phyloP scores from a whole-genome alignment of 2,888 invertebrate genomes.

The Epirrhoe tristata region DNA sequence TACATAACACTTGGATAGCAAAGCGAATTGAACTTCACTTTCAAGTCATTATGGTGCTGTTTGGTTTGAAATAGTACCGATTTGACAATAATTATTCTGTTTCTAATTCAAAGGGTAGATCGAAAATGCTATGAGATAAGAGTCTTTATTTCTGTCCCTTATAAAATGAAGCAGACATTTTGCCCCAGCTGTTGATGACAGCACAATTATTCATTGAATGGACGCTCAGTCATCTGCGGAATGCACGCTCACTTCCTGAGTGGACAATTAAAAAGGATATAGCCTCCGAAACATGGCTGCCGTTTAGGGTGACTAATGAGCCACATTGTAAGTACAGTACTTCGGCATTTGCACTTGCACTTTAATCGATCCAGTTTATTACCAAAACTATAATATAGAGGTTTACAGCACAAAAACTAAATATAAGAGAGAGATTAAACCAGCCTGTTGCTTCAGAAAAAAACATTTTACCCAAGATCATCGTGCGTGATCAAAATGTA shows the following conservation, averaged over 20 bases:
- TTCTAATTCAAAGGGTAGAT: neutral
- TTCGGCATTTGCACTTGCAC: neutral
- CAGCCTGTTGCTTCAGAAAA: too few relatives aligned
- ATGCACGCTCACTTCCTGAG: conserved; percentile 78
- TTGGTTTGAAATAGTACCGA: neutral
- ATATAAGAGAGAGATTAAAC: too few relatives aligned
- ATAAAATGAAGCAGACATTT: neutral
- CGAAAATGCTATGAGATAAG: too few relatives aligned
- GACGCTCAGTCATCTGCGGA: conserved; percentile 68
- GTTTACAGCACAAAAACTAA: too few relatives aligned
- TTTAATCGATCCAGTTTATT: neutral
- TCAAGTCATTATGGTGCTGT: neutral
- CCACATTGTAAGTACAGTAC: conserved; percentile 20
- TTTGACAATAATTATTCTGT: too few relatives aligned
- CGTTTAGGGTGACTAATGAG: conserved; percentile 56
- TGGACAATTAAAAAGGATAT: conserved; percentile 72
- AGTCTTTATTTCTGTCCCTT: neutral
- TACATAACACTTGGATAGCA: neutral
- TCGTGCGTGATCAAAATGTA: too few relatives aligned
- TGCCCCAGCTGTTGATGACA: conserved; percentile 46
- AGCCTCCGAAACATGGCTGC: conserved; percentile 58
- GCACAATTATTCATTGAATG: conserved; percentile 63
- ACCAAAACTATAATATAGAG: too few relatives aligned
- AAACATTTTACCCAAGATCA: too few relatives aligned
- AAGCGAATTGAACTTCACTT: neutral